Base-by-base conservation (phyloP, 2,797 vertebrate species). In the Gymnodraco acuticeps region DNA sequence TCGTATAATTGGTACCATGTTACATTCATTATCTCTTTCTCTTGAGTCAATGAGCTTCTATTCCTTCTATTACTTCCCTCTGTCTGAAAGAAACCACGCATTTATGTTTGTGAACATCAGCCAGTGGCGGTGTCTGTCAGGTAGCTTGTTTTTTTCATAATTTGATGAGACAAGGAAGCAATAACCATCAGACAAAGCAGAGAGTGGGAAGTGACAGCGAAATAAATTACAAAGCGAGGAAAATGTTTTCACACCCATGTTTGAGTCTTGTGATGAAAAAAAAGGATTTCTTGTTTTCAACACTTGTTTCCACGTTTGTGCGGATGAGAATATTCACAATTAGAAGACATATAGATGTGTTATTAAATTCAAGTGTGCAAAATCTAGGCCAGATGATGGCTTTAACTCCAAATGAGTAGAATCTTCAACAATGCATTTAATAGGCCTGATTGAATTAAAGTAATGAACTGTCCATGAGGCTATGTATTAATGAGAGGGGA, bases 131-230 rank as follows among this genome's bases (percentile, higher is more conserved):
- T 31, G 51, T 33, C 54, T 84, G 80, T 86, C 69, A 85, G 82
- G 77, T 81, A 66, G 16, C 70, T 23, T 51, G n/a, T 10, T 59
- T 84, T 83, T 38, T 82, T 45, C 86, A 86, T 86, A 78, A 82
- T 83, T 4, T 64, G 71, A 86, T 52, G 78, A 78, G 86, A 84
- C 82, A 67, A 55, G 80, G 83, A 84, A 76, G 74, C 76, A 83
- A 75, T 81, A 76, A 81, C 72, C 47, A 77, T 87, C 70, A 83
- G 43, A 81, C 59, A 64, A 53, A 70, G 60, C 62, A 67, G 58
- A 12, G 5, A 45, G 64, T 45, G 27, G 38, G 52, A 82, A 72
- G 71, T 82, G 77, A 81, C 76, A 84, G 66, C 48, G 54, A 77
- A 68, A 72, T 65, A 82, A 87, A 75, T 78, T 53, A 76, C 12